Base-by-base conservation (phyloP, 2,888 invertebrate species). In the Trichopria drosophilae region DNA sequence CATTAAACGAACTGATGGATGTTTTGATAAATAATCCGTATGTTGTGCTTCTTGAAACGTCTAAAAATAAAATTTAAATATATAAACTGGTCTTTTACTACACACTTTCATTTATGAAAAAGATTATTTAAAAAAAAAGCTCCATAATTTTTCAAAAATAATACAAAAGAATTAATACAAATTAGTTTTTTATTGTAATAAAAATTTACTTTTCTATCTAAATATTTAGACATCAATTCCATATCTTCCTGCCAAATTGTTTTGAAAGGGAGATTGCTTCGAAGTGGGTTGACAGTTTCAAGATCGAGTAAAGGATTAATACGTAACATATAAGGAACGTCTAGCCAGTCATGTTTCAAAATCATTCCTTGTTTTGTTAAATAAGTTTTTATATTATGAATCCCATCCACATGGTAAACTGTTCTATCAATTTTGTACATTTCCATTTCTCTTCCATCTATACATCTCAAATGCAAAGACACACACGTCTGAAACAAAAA, bases 291-390 rank as follows among this genome's bases (percentile, higher is more conserved):
- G 52, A 77, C 77, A 55, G 64, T 75, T 53, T 75, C 74, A 13
- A 68, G 63, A 50, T 60, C 45, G 35, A 79, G 64, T 10, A 82
- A 65, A 3, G 84, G 83, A 70, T 84, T 84, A 16, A 83, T 65
- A 63, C 83, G 81, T 22, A 85, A 62, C 9, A 82, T 70, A 61
- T 81, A 84, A 53, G 74, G 74, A 48, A 78, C 79, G 49, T 80
- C 78, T 6, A 80, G 78, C 83, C 84, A 84, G 68, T 84, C 82
- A 54, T 84, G 83, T 57, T 78, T 80, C 13, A 85, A 72, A 20
- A 82, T 79, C 64, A 79, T 78, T 39, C 84, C 84, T 71, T 76
- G 71, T 13, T 79, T 66, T 39, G 81, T 80, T 31, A 85, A 70
- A n/a, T 81, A 74, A 9, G 82, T 82, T 58, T 79, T 68, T 7